Conservation (phyloP, 2,797 vertebrate species). For the Hoplostethus mediterraneus region DNA sequence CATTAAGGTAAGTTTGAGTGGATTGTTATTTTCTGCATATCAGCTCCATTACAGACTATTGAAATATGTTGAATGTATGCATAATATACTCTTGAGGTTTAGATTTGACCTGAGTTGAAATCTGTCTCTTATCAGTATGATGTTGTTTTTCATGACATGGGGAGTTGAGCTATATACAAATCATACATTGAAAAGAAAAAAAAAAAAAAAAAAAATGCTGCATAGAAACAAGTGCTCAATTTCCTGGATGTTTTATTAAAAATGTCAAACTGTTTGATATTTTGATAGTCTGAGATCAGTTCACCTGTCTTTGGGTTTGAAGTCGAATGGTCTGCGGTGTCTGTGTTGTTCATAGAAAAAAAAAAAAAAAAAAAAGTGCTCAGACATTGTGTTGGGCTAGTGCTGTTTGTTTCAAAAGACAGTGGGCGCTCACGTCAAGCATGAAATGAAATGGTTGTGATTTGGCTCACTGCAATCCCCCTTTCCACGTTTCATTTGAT, state of each 20-base stretch:
- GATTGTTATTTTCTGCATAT: conserved; percentile 47
- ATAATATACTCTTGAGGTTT: conserved; percentile 52
- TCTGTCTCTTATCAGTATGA: conserved; percentile 43
- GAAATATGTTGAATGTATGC: conserved; percentile 76
- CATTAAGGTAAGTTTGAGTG: conserved; percentile 24
- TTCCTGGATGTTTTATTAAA: conserved; percentile 63
- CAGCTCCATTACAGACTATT: conserved; percentile 65
- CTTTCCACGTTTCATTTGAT: conserved; percentile 32
- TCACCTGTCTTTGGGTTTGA: conserved; percentile 12
- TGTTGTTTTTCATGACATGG: conserved; percentile 31
- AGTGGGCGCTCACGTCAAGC: conserved; percentile 46
- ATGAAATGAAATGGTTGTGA: conserved; percentile 43
- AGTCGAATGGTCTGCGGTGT: conserved; percentile 49
- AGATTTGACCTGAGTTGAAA: conserved; percentile 52
- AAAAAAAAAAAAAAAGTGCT: conserved; percentile 30
- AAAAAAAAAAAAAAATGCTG: background rate
- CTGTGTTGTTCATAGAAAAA: conserved; percentile 41
- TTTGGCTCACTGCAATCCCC: background rate
- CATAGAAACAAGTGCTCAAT: conserved; percentile 13
- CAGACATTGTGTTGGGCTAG: conserved; percentile 48
- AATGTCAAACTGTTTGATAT: conserved; percentile 36
- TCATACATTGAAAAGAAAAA: conserved; percentile 36
- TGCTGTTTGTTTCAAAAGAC: conserved; percentile 54
- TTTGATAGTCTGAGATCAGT: conserved; percentile 28
- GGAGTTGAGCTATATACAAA: conserved; percentile 53